Conservation (phyloP, 2,888 invertebrate genomes). For the Caenorhabditis angaria region DNA sequence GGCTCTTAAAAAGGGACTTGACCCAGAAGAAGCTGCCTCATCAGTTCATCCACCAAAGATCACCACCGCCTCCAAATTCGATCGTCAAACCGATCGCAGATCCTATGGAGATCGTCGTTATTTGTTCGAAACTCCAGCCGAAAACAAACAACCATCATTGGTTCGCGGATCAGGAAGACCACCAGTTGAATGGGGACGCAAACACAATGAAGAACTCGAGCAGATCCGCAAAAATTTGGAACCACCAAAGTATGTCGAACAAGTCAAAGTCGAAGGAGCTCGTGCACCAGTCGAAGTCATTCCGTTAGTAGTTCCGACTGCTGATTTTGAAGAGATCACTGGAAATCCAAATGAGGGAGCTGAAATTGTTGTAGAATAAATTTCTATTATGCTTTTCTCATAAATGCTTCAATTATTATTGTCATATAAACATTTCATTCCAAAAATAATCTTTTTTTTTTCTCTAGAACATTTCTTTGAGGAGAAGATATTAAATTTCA, state of each 20-base stretch:
- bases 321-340: slow-evolving; percentile 52
- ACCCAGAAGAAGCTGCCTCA: slow-evolving; percentile 68
- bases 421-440: not conserved
- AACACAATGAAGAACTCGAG: slow-evolving; percentile 70
- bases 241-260: slow-evolving; percentile 72
- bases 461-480: too few relatives aligned
- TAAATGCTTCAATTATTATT: not conserved
- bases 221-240: slow-evolving; percentile 66
- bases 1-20: slow-evolving; percentile 71
- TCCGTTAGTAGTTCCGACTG: slow-evolving; percentile 63
- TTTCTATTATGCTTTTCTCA: not conserved
- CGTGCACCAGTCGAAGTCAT: slow-evolving; percentile 66
- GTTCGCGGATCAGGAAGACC: slow-evolving; percentile 71
- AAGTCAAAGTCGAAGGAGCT: slow-evolving; percentile 70
- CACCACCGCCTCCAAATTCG: slow-evolving; percentile 93
- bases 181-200: slow-evolving; percentile 72
- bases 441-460: too few relatives aligned
- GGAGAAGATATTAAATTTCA: too few relatives aligned
- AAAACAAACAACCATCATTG: slow-evolving; percentile 54
- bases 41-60: slow-evolving; percentile 75
- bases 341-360: slow-evolving; percentile 37
- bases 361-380: slow-evolving; percentile 44
- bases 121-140: slow-evolving; percentile 58
- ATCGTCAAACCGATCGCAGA: slow-evolving; percentile 84
- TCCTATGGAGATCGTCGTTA: slow-evolving; percentile 64